Evolutionary conservation across 2,113 vertebrate genomes (phyloP).

Genomic region (Siphamia tubifer): DNA sequence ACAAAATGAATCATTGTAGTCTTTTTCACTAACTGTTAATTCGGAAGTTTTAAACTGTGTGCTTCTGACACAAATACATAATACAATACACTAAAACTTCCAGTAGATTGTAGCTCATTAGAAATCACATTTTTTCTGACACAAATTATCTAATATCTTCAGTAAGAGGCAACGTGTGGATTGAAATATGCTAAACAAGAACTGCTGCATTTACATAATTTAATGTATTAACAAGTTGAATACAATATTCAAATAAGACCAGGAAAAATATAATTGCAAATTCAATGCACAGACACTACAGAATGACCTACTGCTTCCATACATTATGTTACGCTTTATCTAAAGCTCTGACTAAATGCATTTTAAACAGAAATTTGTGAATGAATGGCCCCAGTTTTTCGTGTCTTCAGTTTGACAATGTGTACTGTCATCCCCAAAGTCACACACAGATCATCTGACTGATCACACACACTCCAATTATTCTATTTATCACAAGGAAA

Average conservation of each 20-base stretch:
- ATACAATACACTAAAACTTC: neutral
- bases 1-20: no score
- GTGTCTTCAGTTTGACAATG: neutral
- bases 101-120: neutral
- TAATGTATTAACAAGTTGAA: neutral
- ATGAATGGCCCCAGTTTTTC: neutral
- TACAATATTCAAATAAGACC: neutral
- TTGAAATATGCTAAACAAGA: neutral
- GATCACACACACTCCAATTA: neutral
- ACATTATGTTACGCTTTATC: neutral
- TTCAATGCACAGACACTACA: neutral
- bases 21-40: no score
- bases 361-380: neutral
- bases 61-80: no score
- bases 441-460: conserved; percentile 15
- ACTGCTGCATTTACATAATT: neutral
- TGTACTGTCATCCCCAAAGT: neutral
- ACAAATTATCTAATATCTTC: neutral
- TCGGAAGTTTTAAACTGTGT: no score
- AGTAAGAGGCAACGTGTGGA: neutral
- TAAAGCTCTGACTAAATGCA: neutral
- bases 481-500: neutral
- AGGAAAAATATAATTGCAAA: neutral
- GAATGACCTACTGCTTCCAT: neutral
- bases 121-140: neutral